These are phyloP conservation scores for Brachionus rubens DNA, from an alignment of 1,140 invertebrate genomes.

Conservation along the genomic window DNA sequence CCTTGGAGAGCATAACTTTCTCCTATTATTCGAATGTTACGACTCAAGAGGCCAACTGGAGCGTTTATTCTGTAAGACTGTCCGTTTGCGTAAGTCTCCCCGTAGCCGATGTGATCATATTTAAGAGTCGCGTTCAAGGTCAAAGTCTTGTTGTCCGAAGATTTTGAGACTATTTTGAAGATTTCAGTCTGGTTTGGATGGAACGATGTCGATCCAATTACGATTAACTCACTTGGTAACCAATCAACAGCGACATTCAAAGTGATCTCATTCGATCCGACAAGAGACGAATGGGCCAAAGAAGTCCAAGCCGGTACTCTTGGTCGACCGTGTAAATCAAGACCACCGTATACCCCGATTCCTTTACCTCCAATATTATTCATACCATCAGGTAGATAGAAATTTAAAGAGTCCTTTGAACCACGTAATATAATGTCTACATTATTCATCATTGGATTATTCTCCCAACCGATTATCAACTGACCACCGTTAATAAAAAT, in stretches of 20 bases:
- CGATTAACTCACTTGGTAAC: constrained; percentile 50
- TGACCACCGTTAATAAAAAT: constrained; percentile 53
- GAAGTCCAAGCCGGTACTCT: constrained; percentile 11
- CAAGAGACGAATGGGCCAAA: background rate
- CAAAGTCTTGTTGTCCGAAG: constrained; percentile 7
- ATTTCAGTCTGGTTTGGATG: constrained; percentile 38
- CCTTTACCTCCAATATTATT: background rate
- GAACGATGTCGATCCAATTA: background rate
- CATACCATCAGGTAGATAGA: background rate
- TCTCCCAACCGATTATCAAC: constrained; percentile 51
- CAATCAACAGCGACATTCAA: constrained; percentile 10
- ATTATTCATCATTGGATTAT: constrained; percentile 45
- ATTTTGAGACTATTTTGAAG: constrained; percentile 21
- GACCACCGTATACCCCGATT: constrained; percentile 30
- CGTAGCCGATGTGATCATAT: constrained; percentile 6
- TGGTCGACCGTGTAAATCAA: constrained; percentile 40
- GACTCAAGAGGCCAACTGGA: constrained; percentile 56
- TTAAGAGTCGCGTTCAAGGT: background rate
- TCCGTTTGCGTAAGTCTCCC: constrained; percentile 27
- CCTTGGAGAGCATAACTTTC: constrained; percentile 50
- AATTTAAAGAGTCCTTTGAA: constrained; percentile 48
- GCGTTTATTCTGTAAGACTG: constrained; percentile 49
- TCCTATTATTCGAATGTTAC: constrained; percentile 56
- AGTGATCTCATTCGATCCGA: background rate
- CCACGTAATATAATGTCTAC: constrained; percentile 51